Percentiles rank a stretch among this genome's conserved stretches.
Conservation (phyloP, 2,113 vertebrate species). For the Pseudonaja textilis region DNA sequence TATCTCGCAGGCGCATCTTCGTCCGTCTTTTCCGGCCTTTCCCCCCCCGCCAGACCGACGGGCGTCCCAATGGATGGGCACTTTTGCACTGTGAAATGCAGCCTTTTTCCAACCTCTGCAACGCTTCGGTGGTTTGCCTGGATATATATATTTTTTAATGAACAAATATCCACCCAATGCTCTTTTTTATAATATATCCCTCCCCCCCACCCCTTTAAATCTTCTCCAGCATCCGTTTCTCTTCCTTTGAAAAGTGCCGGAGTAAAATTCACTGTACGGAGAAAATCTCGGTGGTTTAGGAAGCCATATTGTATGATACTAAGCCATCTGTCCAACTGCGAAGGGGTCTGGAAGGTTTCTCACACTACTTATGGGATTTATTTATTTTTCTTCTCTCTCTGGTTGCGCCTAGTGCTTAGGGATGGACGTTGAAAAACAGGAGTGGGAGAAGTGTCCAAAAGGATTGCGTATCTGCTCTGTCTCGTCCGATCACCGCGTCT, state of each 20-base stretch:
- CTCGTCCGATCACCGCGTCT: conserved; percentile 43
- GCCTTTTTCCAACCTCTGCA: conserved; percentile 48
- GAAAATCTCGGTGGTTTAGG: not conserved
- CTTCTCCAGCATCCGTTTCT: conserved; percentile 16
- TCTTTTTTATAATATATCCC: not conserved
- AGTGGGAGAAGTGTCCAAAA: not conserved
- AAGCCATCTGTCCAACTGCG: conserved; percentile 20
- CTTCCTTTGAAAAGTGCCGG: not conserved
- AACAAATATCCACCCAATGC: not conserved
- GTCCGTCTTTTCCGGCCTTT: no score
- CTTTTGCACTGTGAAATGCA: conserved; percentile 74
- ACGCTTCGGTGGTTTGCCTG: conserved; percentile 25
- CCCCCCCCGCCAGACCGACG: conserved; percentile 63
- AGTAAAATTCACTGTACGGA: not conserved
- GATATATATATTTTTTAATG: not conserved
- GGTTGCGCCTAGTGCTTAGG: conserved; percentile 33
- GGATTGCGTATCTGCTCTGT: not conserved
- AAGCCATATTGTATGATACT: conserved; percentile 25
- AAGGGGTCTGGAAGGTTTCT: conserved; percentile 45
- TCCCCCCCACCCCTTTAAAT: not conserved
- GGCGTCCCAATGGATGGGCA: conserved; percentile 38
- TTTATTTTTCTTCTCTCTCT: conserved; percentile 43
- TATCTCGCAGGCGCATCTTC: no score
- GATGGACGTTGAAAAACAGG: conserved; percentile 49
- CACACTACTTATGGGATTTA: not conserved